Conservation (phyloP, 37 sponge, comb jelly and placozoan species). For the Beroe forskalii region DNA sequence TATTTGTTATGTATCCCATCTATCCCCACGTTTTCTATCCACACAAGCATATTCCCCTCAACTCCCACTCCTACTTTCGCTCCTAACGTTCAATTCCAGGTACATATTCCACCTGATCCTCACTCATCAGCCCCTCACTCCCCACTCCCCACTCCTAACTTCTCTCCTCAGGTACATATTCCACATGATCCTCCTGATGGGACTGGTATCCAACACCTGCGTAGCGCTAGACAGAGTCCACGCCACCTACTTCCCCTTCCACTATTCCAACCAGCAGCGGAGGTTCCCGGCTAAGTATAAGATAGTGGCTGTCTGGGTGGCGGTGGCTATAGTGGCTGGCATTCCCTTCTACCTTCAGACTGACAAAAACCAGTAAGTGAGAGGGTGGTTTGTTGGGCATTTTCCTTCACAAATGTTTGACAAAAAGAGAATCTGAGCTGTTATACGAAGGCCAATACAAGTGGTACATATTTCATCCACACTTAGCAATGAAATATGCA, state of each 20-base stretch:
- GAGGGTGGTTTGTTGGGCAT: not conserved
- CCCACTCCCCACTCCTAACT: no score
- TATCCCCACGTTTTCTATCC: not conserved
- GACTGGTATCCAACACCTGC: not conserved
- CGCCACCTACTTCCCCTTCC: conserved; percentile 35
- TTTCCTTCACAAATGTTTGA: no score
- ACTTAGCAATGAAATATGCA: no score
- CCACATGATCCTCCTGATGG: conserved; percentile 3
- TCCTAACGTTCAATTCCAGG: no score
- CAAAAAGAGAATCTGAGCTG: no score
- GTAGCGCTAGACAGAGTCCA: conserved; percentile 5
- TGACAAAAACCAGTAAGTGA: not conserved
- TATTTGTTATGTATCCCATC: not conserved
- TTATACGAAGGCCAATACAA: no score
- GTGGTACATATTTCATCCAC: no score
- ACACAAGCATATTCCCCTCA: no score
- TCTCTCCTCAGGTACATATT: conserved; percentile 4
- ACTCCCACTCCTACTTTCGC: not conserved
- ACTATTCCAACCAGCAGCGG: not conserved
- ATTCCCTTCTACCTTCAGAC: conserved; percentile 5
- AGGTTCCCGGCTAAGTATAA: not conserved
- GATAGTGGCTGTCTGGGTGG: not conserved
- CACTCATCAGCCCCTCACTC: not conserved
- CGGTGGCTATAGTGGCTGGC: not conserved
- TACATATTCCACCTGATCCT: not conserved